phyloP scores from a whole-genome alignment of 2,888 invertebrate genomes.

The Cerastis leucographa region DNA sequence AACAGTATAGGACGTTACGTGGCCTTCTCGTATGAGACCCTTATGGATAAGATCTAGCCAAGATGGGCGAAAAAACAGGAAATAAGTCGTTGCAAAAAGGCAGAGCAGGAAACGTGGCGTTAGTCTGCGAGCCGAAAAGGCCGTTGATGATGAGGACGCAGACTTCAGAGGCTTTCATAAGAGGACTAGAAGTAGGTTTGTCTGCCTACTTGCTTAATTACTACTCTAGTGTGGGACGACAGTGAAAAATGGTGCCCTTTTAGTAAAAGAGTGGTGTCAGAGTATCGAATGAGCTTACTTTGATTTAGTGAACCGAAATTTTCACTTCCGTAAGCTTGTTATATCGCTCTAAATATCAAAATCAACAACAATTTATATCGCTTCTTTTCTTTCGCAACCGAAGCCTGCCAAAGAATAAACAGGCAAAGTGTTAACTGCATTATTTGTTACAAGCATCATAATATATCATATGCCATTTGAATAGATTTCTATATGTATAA shows the following conservation, averaged over 20 bases:
- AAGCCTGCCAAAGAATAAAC: conserved; percentile 42
- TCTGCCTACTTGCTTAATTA: neutral
- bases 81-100: neutral
- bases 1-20: neutral
- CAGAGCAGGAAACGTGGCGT: neutral
- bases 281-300: neutral
- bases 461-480: conserved; percentile 71
- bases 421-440: conserved; percentile 66
- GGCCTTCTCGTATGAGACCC: no score
- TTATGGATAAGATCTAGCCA: neutral
- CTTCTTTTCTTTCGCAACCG: conserved; percentile 44
- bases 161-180: neutral
- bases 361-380: conserved; percentile 30
- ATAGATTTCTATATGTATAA: conserved; percentile 75
- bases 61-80: neutral
- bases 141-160: neutral
- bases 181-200: neutral
- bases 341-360: conserved; percentile 11
- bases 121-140: neutral
- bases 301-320: neutral
- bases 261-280: neutral
- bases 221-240: neutral
- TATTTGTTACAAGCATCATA: conserved; percentile 71
- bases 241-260: neutral
- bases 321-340: no score